Conservation (phyloP, 2,888 invertebrate species). For the Actias luna region DNA sequence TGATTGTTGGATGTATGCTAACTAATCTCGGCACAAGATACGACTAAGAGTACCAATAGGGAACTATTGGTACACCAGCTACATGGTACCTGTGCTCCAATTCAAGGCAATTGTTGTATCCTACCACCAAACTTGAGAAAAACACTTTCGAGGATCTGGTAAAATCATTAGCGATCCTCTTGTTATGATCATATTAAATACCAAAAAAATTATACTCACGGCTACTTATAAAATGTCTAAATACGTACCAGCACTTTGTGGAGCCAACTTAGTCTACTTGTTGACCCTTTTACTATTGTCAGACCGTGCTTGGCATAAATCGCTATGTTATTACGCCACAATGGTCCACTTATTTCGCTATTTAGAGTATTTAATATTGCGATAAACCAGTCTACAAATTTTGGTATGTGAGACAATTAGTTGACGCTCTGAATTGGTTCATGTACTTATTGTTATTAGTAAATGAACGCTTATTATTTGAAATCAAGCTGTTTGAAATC, state of each 20-base stretch:
- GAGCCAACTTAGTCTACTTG: background rate
- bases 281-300: background rate
- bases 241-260: background rate
- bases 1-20: no score
- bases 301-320: background rate
- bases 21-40: no score
- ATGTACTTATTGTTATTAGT: no score
- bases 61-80: no score
- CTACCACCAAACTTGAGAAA: no score
- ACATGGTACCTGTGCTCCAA: no score
- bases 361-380: background rate
- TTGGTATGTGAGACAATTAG: background rate
- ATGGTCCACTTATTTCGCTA: conserved; percentile 4
- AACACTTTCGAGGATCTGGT: background rate
- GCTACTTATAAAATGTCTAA: background rate
- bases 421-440: background rate
- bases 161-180: background rate
- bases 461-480: no score
- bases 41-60: no score
- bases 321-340: conserved; percentile 2
- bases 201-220: background rate
- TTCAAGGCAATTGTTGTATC: no score
- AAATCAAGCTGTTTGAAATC: no score
- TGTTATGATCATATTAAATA: no score
- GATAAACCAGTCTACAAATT: background rate